These are phyloP conservation scores for Camponotus pennsylvanicus DNA, from an alignment of 1,140 invertebrate species.

Conservation along the genomic window DNA sequence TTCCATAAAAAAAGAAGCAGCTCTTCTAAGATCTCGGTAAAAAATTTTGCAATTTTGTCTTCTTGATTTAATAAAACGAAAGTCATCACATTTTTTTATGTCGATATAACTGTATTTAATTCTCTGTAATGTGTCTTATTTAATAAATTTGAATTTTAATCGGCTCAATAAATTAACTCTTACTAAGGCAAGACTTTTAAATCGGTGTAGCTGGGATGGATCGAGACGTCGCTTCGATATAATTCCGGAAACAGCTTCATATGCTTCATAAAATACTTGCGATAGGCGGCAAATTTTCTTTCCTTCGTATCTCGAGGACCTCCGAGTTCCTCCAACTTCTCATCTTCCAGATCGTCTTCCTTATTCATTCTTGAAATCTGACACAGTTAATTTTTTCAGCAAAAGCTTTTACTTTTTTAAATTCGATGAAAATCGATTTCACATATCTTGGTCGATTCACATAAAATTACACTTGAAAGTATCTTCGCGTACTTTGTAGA, in stretches of 20 bases:
- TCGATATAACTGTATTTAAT: neutral
- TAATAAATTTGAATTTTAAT: neutral
- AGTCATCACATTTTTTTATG: neutral
- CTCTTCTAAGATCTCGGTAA: neutral
- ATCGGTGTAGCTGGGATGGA: conserved; percentile 78
- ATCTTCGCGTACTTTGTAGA: neutral
- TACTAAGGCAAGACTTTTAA: conserved; percentile 79
- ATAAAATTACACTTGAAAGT: neutral
- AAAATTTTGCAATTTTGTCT: neutral
- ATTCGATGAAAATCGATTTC: neutral
- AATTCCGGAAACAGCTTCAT: conserved; percentile 77
- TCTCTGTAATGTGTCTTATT: neutral
- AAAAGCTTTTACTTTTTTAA: neutral
- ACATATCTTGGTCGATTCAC: neutral
- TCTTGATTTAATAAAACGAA: neutral
- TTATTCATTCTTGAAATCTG: conserved; percentile 18
- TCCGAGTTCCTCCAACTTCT: neutral
- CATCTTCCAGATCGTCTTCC: neutral
- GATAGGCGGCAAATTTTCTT: conserved; percentile 30
- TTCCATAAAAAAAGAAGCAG: neutral
- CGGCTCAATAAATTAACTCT: conserved; percentile 56
- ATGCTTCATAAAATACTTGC: conserved; percentile 67
- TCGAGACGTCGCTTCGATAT: conserved; percentile 78
- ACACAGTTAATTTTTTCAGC: neutral
- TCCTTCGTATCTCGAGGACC: neutral